These are phyloP conservation scores for Apostichopus japonicus DNA, from an alignment of 35 echinoderm and acorn worm species.

Conservation along the genomic window DNA sequence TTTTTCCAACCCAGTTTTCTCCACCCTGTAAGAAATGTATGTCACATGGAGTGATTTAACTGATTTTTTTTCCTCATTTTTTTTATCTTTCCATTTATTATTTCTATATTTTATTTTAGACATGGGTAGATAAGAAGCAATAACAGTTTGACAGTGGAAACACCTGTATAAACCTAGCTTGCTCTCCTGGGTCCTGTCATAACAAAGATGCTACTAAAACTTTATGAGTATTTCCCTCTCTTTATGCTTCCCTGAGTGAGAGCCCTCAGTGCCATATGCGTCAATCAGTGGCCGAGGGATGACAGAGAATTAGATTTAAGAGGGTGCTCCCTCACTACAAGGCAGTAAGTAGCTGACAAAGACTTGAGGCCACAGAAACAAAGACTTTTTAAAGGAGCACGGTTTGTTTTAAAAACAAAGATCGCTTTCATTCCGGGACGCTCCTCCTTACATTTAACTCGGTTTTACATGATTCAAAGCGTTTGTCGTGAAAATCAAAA, in stretches of 20 bases:
- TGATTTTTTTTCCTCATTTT: neutral
- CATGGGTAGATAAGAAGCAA: neutral
- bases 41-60: too few relatives aligned
- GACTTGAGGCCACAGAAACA: neutral
- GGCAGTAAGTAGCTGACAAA: neutral
- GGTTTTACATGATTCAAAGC: too few relatives aligned
- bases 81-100: neutral
- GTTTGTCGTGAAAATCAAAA: too few relatives aligned
- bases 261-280: neutral
- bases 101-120: neutral
- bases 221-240: conserved; percentile 29
- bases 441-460: too few relatives aligned
- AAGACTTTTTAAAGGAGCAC: neutral
- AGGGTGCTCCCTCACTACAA: conserved; percentile 26
- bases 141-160: conserved; percentile 44
- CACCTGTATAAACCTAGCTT: conserved; percentile 44
- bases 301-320: conserved; percentile 43
- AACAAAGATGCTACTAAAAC: conserved; percentile 41
- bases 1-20: neutral
- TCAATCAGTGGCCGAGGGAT: conserved; percentile 13
- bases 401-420: too few relatives aligned
- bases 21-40: neutral
- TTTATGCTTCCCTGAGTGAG: conserved; percentile 12
- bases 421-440: too few relatives aligned
- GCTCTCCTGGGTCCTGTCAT: conserved; percentile 45